Base-by-base conservation (phyloP, 2,113 vertebrate genomes). In the Dipodomys merriami region DNA sequence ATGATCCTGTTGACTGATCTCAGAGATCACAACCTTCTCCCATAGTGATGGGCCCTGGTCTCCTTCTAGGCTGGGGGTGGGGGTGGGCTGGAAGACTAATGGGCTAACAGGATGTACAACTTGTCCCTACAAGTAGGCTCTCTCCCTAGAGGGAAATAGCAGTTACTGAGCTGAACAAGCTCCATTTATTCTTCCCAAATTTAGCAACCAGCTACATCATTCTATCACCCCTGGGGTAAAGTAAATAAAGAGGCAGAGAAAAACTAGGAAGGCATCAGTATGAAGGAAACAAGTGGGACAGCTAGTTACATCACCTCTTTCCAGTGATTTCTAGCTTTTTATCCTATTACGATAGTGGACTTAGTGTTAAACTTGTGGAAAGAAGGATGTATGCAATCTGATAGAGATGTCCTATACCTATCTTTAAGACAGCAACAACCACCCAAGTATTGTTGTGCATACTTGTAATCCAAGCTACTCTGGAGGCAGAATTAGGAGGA, bases 151-250 rank as follows among this genome's bases (percentile, higher is more conserved):
- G 39, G 72, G 81, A 73, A 85, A 89, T 13, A 67, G 35, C 20
- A 77, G 49, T 68, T 83, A 29, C 72, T 91, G 33, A 93, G n/a
- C 49, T 95, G 72, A 93, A 77, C 35, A 74, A 77, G 39, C 27
- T 72, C 39, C 49, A 11, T 87, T 93, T 71, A 60, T 76, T 78
- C 67, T 81, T 71, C 73, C 64, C 46, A 62, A 83, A 95, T 94
- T 94, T 91, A 95, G 83, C 60, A 65, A 46, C 69, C 57, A 92
- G 30, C 30, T 72, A 33, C 76, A 82, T 94, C 77, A 80, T 44
- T 86, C 71, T 53, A 49, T 23, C 11, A 76, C n/a, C 53, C 60
- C 62, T 53, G 62, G 53, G 72, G 53, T 0, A 39, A 49, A 39
- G 23, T 88, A 82, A 94, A 76, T 67, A 86, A 29, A 91, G 62